phyloP scores from a whole-genome alignment of 2,113 vertebrate genomes.

The Brachyhypopomus occidentalis region DNA sequence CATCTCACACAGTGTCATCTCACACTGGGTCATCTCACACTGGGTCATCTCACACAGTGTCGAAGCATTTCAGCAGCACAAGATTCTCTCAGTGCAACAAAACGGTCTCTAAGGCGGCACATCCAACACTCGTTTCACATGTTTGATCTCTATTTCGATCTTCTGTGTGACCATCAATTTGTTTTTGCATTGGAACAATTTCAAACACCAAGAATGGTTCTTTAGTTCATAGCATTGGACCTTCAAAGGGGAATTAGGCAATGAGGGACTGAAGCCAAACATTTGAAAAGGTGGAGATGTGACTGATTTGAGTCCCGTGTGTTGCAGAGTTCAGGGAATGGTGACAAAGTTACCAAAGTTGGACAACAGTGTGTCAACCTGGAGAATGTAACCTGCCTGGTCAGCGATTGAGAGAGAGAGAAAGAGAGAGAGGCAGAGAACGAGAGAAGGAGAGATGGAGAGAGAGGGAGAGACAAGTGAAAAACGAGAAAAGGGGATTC shows the following conservation, averaged over 20 bases:
- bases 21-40: no score
- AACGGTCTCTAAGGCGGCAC: no score
- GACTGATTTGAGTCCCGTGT: conserved; percentile 27
- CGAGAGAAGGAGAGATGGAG: background rate
- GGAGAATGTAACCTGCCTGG: conserved; percentile 32
- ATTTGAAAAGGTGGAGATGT: background rate
- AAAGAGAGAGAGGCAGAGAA: background rate
- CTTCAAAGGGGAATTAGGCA: background rate
- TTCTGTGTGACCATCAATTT: no score
- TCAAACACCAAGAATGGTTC: background rate
- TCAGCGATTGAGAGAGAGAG: conserved; percentile 40
- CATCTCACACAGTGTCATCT: no score
- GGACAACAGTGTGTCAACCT: conserved; percentile 48
- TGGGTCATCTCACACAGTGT: no score
- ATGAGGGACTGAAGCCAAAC: no score
- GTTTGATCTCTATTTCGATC: no score
- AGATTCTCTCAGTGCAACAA: no score
- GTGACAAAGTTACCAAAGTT: conserved; percentile 48
- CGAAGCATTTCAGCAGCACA: no score
- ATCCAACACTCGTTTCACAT: no score
- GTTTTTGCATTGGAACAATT: no score
- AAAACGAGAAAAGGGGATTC: background rate
- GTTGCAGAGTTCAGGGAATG: background rate
- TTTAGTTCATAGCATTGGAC: background rate
- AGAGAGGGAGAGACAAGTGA: conserved; percentile 13